Base-by-base conservation (phyloP, 2,113 vertebrate genomes). In the Sardina pilchardus region DNA sequence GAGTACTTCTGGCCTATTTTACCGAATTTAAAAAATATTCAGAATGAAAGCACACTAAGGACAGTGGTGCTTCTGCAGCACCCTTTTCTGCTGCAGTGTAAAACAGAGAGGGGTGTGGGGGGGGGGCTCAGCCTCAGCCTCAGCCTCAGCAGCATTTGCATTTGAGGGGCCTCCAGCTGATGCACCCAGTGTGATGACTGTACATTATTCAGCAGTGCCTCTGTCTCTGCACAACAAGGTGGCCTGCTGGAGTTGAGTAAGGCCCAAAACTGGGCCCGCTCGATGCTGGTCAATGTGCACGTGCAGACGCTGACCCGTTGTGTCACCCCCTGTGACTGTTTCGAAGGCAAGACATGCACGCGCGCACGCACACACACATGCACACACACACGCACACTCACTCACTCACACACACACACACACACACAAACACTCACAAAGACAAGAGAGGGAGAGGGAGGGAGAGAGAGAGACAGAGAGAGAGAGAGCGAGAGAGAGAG, bases 201-300 rank as follows among this genome's bases (percentile, higher is more conserved):
- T 90, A 89, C 87, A 92, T 90, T 91, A 93, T 90, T 92, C 43
- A 91, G 81, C 82, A 2, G 81, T 6, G 12, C 17, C 48, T 50
- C 59, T 82, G 83, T 87, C 85, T 82, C 86, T 81, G 89, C 81
- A 90, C 78, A 86, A 84, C 81, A 85, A 90, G 82, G 26, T 78
- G 71, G 26, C 71, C 26, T 34, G 36, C 30, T 78, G 71, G 30
- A 17, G 36, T 16, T 78, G 36, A 78, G 39, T 36, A 34, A 26
- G 10, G 63, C 63, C 34, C 34, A 26, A 36, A 78, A 78, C 7
- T 78, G 14, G 16, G 71, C 71, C 16, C 19, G 71, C 14, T 36
- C 67, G 12, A 34, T 12, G 10, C 67, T 14, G 14, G 30, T 14
- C 67, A 26, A 26, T 75, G 67, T 34, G n/a, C 30, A 36, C 14